Evolutionary conservation across 1,140 invertebrate genomes (phyloP).

Genomic region (Drosophila melanica): DNA sequence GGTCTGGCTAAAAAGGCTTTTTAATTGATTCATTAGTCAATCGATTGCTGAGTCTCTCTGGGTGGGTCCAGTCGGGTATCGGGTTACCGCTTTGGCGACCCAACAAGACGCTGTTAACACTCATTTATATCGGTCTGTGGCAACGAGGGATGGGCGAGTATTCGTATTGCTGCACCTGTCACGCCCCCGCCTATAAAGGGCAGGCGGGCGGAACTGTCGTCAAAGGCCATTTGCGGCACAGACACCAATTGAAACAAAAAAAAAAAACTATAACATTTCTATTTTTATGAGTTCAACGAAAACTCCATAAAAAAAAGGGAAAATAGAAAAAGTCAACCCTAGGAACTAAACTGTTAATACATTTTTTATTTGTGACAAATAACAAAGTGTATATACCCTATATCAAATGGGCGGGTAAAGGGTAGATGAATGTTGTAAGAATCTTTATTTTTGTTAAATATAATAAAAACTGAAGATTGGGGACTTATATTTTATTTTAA

Average conservation of each 20-base stretch:
- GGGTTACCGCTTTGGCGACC: constrained; percentile 37
- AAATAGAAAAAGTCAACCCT: constrained; percentile 31
- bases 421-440: neutral
- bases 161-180: constrained; percentile 56
- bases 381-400: constrained; percentile 11
- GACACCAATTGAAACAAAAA: constrained; percentile 52
- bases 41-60: constrained; percentile 46
- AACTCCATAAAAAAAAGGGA: constrained; percentile 60
- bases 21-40: constrained; percentile 77
- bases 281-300: constrained; percentile 77
- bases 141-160: neutral
- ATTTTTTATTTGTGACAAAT: constrained; percentile 75
- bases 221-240: constrained; percentile 64
- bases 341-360: constrained; percentile 22
- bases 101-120: constrained; percentile 46
- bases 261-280: constrained; percentile 70
- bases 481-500: too few species aligned
- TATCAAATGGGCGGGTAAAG: neutral
- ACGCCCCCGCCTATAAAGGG: constrained; percentile 16
- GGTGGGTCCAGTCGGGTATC: constrained; percentile 25
- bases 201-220: constrained; percentile 52
- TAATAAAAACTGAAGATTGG: too few species aligned
- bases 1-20: constrained; percentile 49
- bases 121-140: neutral
- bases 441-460: neutral